phyloP scores from a whole-genome alignment of 2,888 invertebrate species.

The Eupsilia transversa region DNA sequence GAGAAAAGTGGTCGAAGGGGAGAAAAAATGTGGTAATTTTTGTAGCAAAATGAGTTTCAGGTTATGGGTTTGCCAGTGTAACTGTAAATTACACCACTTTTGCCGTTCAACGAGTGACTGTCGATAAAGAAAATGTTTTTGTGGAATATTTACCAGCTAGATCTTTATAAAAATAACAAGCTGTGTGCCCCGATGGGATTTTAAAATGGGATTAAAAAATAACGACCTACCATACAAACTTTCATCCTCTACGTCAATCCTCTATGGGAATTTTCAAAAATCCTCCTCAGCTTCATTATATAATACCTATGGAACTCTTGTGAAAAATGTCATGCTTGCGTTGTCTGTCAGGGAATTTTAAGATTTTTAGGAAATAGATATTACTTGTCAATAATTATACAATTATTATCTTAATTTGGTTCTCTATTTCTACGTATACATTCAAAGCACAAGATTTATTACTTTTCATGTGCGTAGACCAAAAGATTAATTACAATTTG shows the following conservation, averaged over 20 bases:
- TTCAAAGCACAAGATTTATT: conserved; percentile 7
- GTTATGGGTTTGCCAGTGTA: background rate
- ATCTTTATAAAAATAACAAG: background rate
- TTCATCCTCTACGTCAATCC: background rate
- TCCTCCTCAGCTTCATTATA: background rate
- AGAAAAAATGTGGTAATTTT: background rate
- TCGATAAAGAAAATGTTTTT: background rate
- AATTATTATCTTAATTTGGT: background rate
- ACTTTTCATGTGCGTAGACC: background rate
- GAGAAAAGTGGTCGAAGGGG: conserved; percentile 7
- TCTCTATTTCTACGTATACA: conserved; percentile 16
- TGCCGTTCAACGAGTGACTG: background rate
- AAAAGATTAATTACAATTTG: conserved; percentile 22
- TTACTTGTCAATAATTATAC: background rate
- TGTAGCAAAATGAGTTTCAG: background rate
- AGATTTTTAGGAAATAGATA: too few relatives aligned
- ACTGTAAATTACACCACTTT: background rate
- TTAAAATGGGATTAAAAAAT: background rate
- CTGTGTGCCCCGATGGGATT: background rate
- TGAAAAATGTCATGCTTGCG: background rate
- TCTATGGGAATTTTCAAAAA: background rate
- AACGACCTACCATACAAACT: background rate
- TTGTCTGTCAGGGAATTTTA: background rate
- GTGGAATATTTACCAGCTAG: background rate
- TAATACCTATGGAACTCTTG: too few relatives aligned